Evolutionary conservation across 2,797 vertebrate genomes (phyloP), one percentile per base, ranked within the genome.

Genomic region (Sebastes itinus): DNA sequence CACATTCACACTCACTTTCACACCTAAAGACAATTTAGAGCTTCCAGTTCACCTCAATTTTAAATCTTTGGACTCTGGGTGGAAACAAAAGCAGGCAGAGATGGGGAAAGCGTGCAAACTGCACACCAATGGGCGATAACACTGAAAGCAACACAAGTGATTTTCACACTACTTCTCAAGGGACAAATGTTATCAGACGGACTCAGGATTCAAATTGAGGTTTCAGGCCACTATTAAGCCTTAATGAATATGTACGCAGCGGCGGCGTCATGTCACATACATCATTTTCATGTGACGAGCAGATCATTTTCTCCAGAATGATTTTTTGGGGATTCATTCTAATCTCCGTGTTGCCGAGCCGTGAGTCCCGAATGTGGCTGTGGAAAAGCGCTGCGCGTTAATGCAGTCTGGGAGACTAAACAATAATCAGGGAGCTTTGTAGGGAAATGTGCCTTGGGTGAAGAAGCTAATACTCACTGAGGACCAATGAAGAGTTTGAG

Each of bases 401-500:
- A 88, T 78, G 80, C 74, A 42, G 61, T 75, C 60, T 28, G 73
- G 81, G 66, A 86, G 87, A 86, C 90, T 81, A 83, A 91, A 91
- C 85, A 91, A 89, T 87, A 89, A 91, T 91, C 84, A 84, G 86
- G 68, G 65, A 78, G 91, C 82, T 89, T 91, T 88, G 88, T 87
- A 35, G 58, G 75, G 77, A 89, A 92, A 91, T 83, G 86, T 60
- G 87, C 94, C 87, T 83, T 81, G 88, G 87, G 87, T 89, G 88
- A 86, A 84, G 78, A 87, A 86, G 70, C 86, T 87, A 89, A 86
- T 71, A 87, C 90, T 86, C 91, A 88, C 90, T 64, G 59, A 88
- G 92, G 92, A 89, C 92, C 86, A 64, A 81, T 87, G 79, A 88
- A 91, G 91, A 93, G 88, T 94, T 83, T 79, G 80, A 90, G 85